Conservation (phyloP, 2,888 invertebrate species). For the Erebia ligea region DNA sequence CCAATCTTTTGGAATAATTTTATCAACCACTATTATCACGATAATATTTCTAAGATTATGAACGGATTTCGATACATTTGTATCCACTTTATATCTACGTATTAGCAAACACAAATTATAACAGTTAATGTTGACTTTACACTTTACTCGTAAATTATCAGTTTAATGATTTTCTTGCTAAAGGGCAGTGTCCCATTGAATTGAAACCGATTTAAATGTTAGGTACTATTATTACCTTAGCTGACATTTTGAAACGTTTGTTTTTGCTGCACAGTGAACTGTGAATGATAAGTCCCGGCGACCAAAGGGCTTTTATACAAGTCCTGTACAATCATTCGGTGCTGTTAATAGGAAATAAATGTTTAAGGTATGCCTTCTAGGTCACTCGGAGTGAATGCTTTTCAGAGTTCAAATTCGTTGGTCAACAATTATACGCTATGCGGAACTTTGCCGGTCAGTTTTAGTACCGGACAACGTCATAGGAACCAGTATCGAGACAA, state of each 20-base stretch:
- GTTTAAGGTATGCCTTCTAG: conserved; percentile 67
- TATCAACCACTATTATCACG: not conserved
- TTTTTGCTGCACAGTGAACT: conserved; percentile 71
- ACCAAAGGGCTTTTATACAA: conserved; percentile 64
- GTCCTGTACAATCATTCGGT: conserved; percentile 63
- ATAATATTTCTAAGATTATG: not conserved
- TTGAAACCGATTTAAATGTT: conserved; percentile 26
- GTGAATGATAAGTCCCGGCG: conserved; percentile 71
- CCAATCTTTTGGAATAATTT: not conserved
- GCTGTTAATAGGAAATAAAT: conserved; percentile 76
- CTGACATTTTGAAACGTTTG: conserved; percentile 77
- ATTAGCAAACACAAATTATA: conserved; percentile 1
- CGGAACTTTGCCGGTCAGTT: conserved; percentile 59
- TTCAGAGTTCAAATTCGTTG: conserved; percentile 71
- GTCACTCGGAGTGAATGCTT: conserved; percentile 67
- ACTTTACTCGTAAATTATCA: not conserved
- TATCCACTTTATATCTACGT: not conserved
- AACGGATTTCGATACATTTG: not conserved
- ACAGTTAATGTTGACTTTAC: not conserved
- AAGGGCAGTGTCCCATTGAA: conserved; percentile 16
- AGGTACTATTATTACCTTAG: conserved; percentile 63
- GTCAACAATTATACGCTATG: conserved; percentile 56
- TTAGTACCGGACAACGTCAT: conserved; percentile 45
- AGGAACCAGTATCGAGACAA: conserved; percentile 37
- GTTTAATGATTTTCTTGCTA: conserved; percentile 6